These are phyloP conservation scores for Xestoiulus laeticollis DNA, from an alignment of 2,888 invertebrate species.

Conservation along the genomic window DNA sequence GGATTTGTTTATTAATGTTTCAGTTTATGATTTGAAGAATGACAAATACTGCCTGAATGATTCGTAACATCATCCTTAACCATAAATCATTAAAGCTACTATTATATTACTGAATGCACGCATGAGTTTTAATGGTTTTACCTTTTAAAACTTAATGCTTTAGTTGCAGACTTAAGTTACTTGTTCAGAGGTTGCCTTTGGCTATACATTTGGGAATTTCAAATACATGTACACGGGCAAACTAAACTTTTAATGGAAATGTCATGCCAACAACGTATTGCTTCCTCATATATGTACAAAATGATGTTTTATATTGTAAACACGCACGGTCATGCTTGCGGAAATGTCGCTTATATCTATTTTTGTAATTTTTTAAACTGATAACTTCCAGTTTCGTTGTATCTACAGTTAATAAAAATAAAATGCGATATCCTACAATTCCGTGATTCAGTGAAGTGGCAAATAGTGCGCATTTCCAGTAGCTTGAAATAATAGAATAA, in stretches of 20 bases:
- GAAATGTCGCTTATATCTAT: background rate
- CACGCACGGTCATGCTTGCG: background rate
- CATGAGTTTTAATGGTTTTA: background rate
- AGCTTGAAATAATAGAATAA: background rate
- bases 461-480: background rate
- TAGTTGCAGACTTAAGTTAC: background rate
- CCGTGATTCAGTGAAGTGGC: background rate
- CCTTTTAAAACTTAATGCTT: background rate
- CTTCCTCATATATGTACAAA: background rate
- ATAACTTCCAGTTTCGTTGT: background rate
- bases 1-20: no score
- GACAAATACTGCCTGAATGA: no score
- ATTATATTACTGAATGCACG: background rate
- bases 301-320: background rate
- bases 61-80: no score
- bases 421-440: background rate
- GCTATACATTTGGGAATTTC: background rate
- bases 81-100: background rate
- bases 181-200: background rate
- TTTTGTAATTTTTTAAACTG: background rate
- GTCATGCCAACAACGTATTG: background rate
- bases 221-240: background rate
- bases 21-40: no score
- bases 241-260: conserved; percentile 3
- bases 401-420: background rate